Evolutionary conservation across 2,797 vertebrate species (phyloP), one percentile per base, ranked within the genome.

Genomic region (Squalus acanthias): DNA sequence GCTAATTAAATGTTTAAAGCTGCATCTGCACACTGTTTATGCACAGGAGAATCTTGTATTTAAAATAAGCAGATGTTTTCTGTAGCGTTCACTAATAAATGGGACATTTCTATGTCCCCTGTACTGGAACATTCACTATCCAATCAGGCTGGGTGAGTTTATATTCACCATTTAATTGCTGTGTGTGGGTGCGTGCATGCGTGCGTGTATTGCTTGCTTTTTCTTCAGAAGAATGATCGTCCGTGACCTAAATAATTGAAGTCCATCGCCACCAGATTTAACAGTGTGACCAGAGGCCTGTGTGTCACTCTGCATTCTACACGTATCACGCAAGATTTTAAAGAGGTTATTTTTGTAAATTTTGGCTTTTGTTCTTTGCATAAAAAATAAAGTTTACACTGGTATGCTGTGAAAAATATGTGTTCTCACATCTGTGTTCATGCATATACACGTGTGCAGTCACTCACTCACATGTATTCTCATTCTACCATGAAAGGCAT

Each of bases 271-370:
- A 5, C 88, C 88, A 85, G 82, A 85, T 24, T 85, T 50, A 82
- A 82, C 60, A 63, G 17, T 85, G 39, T 8, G 82, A 22, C 82
- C 46, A 63, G 29, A 63, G 50, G 26, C 29, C 13, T 91, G 57
- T 91, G 65, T 24, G 65, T 17, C 65, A 69, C 15, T 93, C 63
- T 93, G 20, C n/a, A 69, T 65, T 46, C n/a, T 39, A n/a, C 8
- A 67, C 65, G 63, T 39, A 93, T 65, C 33, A 93, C 65, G 15
- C 20, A 93, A 69, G 2, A 93, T 93, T 93, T 93, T 93, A 67
- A 93, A 93, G 60, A 93, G 91, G 91, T 93, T 93, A 93, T 93
- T 93, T 93, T 93, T 93, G 91, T 93, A 93, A 93, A 93, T 69
- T 63, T 93, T 93, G 57, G 57, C 88, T 89, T 89, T 63, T 93